Evolutionary conservation across 1,140 invertebrate genomes (phyloP), one percentile per base, ranked within the genome.

Genomic region (Lordiphosa stackelbergi): DNA sequence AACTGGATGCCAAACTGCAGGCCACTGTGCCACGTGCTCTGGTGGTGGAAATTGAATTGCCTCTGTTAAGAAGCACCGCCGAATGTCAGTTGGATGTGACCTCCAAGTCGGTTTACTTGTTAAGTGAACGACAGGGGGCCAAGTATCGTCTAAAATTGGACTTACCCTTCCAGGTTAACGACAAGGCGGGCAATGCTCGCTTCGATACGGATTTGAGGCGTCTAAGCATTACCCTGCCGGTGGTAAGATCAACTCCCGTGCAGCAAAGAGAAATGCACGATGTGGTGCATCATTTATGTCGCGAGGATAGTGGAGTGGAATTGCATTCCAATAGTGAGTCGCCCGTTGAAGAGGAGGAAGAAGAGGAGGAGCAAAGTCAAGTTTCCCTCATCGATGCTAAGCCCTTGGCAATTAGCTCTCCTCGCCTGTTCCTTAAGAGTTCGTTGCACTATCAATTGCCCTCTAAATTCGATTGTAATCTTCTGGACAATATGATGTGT

Each of bases 61-160:
- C 96, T 0, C 85, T 96, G 3, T 77, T 97, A 8, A 93, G 91
- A 54, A 93, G 92, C 11, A 92, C 95, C 2, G 89, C 88, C 4
- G 92, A 95, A 61, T 92, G 95, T 36, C 90, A 90, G 40, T 88
- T 97, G 31, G 95, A 97, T 90, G 94, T 98, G 4, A 92, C 92
- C 63, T 93, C 95, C 73, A 93, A 92, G 77, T 90, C 88, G 5
- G 81, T 97, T 13, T 90, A 88, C 40, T 83, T 98, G 41, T 87
- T 91, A 36, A 95, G 94, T 66, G 92, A 94, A 66, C 92, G 91
- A 58, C 93, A 93, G 53, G 85, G 85, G 0, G 93, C 95, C 9
- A 94, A 93, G 73, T 98, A 98, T 88, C 92, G 93, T 81, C 88
- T 97, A 4, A 90, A 95, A 54, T 75, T 97, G 16, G 90, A 91